Evolutionary conservation across 2,888 invertebrate genomes (phyloP).

Genomic region (Philereme transversata): DNA sequence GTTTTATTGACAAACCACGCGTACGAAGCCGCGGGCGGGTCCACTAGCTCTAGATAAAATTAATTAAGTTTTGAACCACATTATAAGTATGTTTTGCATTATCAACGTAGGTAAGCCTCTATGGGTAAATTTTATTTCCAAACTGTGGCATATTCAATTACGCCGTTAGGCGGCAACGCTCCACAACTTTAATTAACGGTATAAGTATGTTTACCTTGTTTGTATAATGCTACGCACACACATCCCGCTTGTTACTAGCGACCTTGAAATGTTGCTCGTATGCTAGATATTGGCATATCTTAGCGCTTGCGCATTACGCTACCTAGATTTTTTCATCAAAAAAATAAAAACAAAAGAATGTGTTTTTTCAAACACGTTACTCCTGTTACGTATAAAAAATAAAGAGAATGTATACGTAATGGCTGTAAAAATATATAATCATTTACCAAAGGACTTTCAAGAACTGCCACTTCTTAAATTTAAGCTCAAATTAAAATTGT

Average conservation of each 20-base stretch:
- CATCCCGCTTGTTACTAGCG: not conserved
- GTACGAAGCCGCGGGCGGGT: no score
- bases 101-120: constrained; percentile 9
- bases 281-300: not conserved
- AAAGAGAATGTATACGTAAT: no score
- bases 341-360: no score
- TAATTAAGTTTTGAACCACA: not conserved
- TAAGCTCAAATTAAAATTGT: no score
- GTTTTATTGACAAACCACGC: no score
- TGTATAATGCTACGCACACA: constrained; percentile 27
- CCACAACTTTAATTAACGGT: constrained; percentile 47
- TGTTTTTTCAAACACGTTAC: no score
- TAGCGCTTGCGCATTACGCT: no score
- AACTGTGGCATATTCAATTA: constrained; percentile 34
- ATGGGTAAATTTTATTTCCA: constrained; percentile 28
- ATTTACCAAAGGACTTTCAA: no score
- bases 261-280: constrained; percentile 1
- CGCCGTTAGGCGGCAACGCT: constrained; percentile 30
- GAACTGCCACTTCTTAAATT: no score
- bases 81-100: constrained; percentile 6
- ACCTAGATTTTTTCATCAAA: no score
- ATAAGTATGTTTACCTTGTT: constrained; percentile 44
- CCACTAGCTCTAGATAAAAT: not conserved
- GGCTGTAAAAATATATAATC: no score
- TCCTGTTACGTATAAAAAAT: no score